Evolutionary conservation across 2,797 vertebrate genomes (phyloP).

Genomic region (Setipinna tenuifilis): DNA sequence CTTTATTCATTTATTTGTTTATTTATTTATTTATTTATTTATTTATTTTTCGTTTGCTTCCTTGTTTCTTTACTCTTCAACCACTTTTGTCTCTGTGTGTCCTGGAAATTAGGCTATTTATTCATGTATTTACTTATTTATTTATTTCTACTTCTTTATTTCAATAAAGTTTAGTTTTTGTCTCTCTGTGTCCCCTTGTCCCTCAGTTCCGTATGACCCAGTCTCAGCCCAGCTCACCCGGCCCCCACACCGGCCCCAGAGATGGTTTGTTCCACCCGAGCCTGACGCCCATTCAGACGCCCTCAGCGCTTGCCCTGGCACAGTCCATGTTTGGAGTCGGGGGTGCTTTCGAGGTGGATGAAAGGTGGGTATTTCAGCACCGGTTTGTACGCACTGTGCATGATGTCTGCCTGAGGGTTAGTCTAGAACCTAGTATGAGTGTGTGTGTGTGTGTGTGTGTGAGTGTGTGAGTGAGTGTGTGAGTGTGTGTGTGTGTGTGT

Average conservation of each 20-base stretch:
- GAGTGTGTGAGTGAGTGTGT: no score
- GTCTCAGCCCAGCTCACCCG: slow-evolving; percentile 73
- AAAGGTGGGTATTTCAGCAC: slow-evolving; percentile 65
- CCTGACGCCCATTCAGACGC: slow-evolving; percentile 65
- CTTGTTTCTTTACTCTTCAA: no score
- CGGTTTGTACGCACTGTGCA: neutral
- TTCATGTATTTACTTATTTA: no score
- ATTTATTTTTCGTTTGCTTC: no score
- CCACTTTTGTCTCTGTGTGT: no score
- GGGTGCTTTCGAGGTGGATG: slow-evolving; percentile 70
- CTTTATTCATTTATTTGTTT: no score
- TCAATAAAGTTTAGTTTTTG: neutral
- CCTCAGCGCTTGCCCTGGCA: slow-evolving; percentile 72
- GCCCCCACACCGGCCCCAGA: slow-evolving; percentile 55
- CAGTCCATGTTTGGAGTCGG: slow-evolving; percentile 76
- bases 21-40: no score
- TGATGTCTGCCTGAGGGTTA: no score
- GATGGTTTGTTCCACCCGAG: slow-evolving; percentile 63
- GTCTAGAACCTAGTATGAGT: no score
- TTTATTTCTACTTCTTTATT: no score
- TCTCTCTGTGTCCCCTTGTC: neutral
- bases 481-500: no score
- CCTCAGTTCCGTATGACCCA: slow-evolving; percentile 54
- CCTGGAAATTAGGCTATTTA: no score
- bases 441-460: neutral